These are phyloP conservation scores for Corapipo altera DNA, from an alignment of 2,113 vertebrate species.

Conservation along the genomic window DNA sequence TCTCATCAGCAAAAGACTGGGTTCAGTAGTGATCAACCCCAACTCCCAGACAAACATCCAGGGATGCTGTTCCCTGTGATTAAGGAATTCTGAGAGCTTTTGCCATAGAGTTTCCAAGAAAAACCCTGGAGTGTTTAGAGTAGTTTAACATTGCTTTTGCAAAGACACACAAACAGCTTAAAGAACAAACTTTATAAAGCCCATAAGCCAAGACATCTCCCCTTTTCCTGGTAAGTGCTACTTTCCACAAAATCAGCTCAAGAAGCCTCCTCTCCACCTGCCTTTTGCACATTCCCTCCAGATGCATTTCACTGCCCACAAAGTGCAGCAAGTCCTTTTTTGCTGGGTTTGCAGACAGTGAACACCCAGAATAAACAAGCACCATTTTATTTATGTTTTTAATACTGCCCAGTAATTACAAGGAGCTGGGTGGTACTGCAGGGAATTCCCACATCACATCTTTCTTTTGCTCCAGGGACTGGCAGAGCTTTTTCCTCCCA, in stretches of 20 bases:
- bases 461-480: neutral
- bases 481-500: neutral
- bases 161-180: neutral
- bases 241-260: neutral
- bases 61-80: neutral
- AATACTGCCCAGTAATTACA: neutral
- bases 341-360: neutral
- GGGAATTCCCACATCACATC: neutral
- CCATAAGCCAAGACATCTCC: neutral
- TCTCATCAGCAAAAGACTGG: neutral
- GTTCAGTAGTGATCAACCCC: neutral
- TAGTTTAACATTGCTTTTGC: neutral
- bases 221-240: neutral
- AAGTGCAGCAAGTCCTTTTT: neutral
- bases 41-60: neutral
- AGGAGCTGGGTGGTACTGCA: neutral
- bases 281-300: neutral
- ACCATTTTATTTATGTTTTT: neutral
- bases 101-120: neutral
- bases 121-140: accelerated
- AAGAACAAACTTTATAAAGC: neutral
- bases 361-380: neutral
- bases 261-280: neutral
- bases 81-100: neutral
- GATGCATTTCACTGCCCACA: neutral